Evolutionary conservation across 2,888 invertebrate genomes (phyloP), one percentile per base, ranked within the genome.

Genomic region (Melipona bicolor): DNA sequence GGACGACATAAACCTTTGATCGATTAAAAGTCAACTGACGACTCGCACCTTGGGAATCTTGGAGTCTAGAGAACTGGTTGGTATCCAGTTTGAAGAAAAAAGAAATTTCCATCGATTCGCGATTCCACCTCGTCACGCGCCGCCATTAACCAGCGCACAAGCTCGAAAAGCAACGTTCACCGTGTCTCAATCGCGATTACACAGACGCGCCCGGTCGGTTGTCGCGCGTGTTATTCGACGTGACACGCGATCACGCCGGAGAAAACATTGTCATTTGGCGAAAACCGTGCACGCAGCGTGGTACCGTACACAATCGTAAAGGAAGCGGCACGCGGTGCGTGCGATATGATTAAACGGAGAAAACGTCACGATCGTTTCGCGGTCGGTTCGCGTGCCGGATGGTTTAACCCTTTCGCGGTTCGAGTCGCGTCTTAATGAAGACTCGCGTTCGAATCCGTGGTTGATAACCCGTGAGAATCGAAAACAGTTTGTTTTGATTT

Each of bases 31-130:
- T 32, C 32, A 32, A 32, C 32, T 32, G 32, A 32, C 32, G 32
- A 32, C 32, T 32, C 32, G 4, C 32, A 4, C 32, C 9, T 9
- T 36, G 36, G 36, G 0, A 36, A 36, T 36, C 32, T 32, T 32
- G 3, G 32, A 32, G 32, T 32, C 36, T 36, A 19, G 24, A 24
- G 74, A 74, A 74, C 61, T 69, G 61, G 50, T 77, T 69, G 61
- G 50, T 77, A 64, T 64, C 62, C 52, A 52, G 50, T n/a, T 78
- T 72, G 6, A 36, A 36, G n/a, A 43, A 9, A 43, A 43, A 43
- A 67, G 65, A 61, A 73, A 78, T 19, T 50, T 72, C 59, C 78
- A 72, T 78, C 65, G 64, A 78, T 78, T 73, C 56, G 59, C 78
- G 59, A 78, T 72, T 67, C 54, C 17, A 72, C 71, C 32, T 64